Evolutionary conservation across 1,140 invertebrate genomes (phyloP).

Genomic region (Aphelinus atriplicis): DNA sequence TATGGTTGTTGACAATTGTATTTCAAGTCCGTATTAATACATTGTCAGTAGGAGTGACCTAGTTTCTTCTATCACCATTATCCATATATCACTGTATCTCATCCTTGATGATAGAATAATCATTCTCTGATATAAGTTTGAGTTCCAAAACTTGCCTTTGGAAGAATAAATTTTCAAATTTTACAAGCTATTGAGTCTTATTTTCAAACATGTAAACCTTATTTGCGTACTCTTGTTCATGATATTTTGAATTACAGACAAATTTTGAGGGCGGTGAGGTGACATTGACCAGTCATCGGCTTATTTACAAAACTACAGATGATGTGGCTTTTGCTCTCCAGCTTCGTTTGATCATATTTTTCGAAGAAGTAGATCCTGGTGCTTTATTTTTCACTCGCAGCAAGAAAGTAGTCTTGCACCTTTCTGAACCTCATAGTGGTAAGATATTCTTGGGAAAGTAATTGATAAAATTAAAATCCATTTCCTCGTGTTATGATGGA

Average conservation of each 20-base stretch:
- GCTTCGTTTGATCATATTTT: slow-evolving; percentile 76
- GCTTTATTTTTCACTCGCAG: slow-evolving; percentile 81
- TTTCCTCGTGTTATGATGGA: not conserved
- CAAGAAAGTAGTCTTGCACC: slow-evolving; percentile 83
- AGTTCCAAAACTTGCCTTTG: too few relatives aligned
- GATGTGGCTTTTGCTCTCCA: slow-evolving; percentile 77
- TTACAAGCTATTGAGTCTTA: too few relatives aligned
- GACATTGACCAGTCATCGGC: slow-evolving; percentile 80
- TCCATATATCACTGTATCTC: too few relatives aligned
- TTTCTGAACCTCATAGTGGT: slow-evolving; percentile 74
- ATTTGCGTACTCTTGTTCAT: slow-evolving; percentile 45
- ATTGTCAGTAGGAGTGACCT: too few relatives aligned
- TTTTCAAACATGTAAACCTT: not conserved
- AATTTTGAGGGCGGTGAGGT: slow-evolving; percentile 84
- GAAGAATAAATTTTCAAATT: too few relatives aligned
- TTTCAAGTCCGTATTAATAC: too few relatives aligned
- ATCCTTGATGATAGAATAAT: too few relatives aligned
- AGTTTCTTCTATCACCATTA: too few relatives aligned
- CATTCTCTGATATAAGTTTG: too few relatives aligned
- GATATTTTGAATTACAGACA: slow-evolving; percentile 67
- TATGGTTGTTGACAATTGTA: too few relatives aligned
- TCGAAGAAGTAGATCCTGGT: slow-evolving; percentile 80
- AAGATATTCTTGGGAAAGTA: slow-evolving; percentile 44
- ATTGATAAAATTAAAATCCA: not conserved
- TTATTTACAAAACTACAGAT: slow-evolving; percentile 82